phyloP scores from a whole-genome alignment of 2,113 vertebrate genomes.

The Zosterops pallidus region DNA sequence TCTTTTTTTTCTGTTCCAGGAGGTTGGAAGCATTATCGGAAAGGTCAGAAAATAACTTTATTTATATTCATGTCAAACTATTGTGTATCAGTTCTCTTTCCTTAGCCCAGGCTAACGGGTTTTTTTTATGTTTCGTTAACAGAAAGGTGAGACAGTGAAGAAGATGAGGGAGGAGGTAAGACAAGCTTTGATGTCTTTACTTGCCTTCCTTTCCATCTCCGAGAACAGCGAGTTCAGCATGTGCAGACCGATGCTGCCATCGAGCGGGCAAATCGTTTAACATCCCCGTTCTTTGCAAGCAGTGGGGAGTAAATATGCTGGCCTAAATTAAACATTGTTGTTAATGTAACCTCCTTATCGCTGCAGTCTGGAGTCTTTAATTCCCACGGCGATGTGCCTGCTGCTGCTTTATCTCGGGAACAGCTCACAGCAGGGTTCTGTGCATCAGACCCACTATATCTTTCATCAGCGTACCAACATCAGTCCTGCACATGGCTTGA shows the following conservation, averaged over 20 bases:
- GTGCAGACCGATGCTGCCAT: slow-evolving; percentile 38
- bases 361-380: background rate
- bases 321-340: background rate
- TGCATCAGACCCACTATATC: background rate
- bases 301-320: background rate
- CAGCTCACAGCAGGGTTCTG: background rate
- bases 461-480: background rate
- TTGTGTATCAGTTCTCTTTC: background rate
- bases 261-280: slow-evolving; percentile 10
- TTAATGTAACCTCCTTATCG: background rate
- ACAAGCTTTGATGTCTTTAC: slow-evolving; percentile 45
- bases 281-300: background rate
- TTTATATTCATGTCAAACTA: slow-evolving; percentile 25
- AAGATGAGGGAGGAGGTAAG: slow-evolving; percentile 96
- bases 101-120: background rate
- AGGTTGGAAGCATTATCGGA: slow-evolving; percentile 93
- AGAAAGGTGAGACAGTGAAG: slow-evolving; percentile 96
- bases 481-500: accelerated
- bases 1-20: slow-evolving; percentile 74
- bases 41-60: slow-evolving; percentile 79
- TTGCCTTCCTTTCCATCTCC: background rate
- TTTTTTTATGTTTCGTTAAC: slow-evolving; percentile 59
- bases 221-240: background rate
- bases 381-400: background rate
- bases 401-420: background rate